These are phyloP conservation scores for Prosopocoilus inquinatus DNA, from an alignment of 2,888 invertebrate genomes.

Conservation along the genomic window DNA sequence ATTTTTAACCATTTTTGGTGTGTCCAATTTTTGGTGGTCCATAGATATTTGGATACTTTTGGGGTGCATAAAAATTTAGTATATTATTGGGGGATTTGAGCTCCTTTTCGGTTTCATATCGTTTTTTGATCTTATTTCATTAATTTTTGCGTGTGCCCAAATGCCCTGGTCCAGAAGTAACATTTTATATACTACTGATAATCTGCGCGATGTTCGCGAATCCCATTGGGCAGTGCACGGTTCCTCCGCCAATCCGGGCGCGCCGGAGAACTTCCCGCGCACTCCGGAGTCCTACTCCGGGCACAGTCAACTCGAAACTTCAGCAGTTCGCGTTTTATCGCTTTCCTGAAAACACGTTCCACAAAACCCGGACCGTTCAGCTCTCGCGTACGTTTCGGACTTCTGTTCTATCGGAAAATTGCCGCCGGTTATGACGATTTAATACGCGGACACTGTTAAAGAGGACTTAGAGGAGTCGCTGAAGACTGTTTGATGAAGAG, in stretches of 20 bases:
- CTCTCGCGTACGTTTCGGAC: neutral
- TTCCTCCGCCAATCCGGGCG: conserved; percentile 40
- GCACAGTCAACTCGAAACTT: conserved; percentile 22
- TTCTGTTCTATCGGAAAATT: neutral
- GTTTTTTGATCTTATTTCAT: too few species aligned
- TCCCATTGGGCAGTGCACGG: conserved; percentile 40
- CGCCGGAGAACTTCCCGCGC: conserved; percentile 29
- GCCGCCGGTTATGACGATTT: neutral
- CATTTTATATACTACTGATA: too few species aligned
- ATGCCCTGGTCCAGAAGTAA: too few species aligned
- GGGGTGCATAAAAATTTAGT: too few species aligned
- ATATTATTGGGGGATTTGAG: too few species aligned
- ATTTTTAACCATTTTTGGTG: too few species aligned
- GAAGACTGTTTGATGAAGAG: conserved; percentile 21
- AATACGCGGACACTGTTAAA: conserved; percentile 1
- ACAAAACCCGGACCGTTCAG: neutral
- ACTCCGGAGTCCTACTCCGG: conserved; percentile 22
- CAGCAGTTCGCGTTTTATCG: conserved; percentile 32
- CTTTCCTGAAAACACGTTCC: conserved; percentile 15
- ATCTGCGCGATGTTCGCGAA: conserved; percentile 39
- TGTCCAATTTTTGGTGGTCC: too few species aligned
- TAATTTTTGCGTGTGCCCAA: too few species aligned
- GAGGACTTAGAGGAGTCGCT: neutral
- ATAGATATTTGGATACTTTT: too few species aligned
- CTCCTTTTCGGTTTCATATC: too few species aligned